These are phyloP conservation scores for Nezara viridula DNA, from an alignment of 2,888 invertebrate genomes.

Conservation along the genomic window DNA sequence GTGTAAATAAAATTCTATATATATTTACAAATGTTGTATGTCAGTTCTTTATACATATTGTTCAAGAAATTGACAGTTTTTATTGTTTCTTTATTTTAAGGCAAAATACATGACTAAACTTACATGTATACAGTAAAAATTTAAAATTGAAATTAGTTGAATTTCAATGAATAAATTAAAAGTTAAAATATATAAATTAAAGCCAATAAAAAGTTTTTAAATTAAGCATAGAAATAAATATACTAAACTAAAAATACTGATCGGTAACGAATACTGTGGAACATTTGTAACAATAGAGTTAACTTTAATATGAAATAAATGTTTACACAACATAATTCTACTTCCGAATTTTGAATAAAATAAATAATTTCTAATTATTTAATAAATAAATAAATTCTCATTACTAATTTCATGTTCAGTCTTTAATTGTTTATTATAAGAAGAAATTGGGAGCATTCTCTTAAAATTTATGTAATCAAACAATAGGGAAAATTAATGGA, in stretches of 20 bases:
- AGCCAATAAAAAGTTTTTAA: not conserved
- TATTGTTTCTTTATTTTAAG: constrained; percentile 47
- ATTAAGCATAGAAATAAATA: not conserved
- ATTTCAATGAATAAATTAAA: not conserved
- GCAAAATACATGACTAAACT: constrained; percentile 37
- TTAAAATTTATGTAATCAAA: too few species aligned
- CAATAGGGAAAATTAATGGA: too few species aligned
- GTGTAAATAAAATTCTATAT: constrained; percentile 37
- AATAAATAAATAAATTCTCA: too few species aligned
- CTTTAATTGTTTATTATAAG: not conserved
- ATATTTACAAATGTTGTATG: constrained; percentile 40
- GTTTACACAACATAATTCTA: too few species aligned
- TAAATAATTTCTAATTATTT: too few species aligned
- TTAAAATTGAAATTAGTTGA: not conserved
- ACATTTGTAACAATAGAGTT: not conserved
- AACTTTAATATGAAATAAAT: not conserved
- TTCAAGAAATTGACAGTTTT: constrained; percentile 57
- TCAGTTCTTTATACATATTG: constrained; percentile 58
- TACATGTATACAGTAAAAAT: constrained; percentile 35
- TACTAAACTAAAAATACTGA: not conserved
- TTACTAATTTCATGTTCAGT: not conserved
- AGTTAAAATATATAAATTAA: not conserved
- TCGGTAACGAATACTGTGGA: not conserved
- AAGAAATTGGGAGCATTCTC: too few species aligned
- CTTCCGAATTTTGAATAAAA: too few species aligned